phyloP scores from a whole-genome alignment of 23 tunicate genomes.

The Oikopleura dioica region DNA sequence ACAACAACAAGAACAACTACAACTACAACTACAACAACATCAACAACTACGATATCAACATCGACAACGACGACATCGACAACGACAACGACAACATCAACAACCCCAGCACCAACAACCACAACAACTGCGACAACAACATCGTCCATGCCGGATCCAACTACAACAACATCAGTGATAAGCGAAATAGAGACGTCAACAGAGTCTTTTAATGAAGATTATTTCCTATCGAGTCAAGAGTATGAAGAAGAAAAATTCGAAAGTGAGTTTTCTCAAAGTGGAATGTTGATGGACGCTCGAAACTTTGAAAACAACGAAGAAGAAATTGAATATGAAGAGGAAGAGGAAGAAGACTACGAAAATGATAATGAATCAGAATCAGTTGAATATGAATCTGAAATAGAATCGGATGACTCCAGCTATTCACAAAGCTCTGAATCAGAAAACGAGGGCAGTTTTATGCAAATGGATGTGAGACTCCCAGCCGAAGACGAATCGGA shows the following conservation, averaged over 20 bases:
- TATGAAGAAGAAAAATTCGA: constrained; percentile 1
- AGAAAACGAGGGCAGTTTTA: too few species aligned
- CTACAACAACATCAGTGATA: too few species aligned
- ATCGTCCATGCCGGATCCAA: too few species aligned
- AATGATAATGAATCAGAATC: neutral
- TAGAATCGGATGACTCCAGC: neutral
- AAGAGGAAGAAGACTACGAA: neutral
- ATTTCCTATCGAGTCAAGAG: neutral
- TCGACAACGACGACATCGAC: neutral
- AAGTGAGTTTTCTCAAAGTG: too few species aligned
- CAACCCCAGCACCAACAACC: neutral
- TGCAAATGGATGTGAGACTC: too few species aligned
- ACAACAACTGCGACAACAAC: constrained; percentile 9
- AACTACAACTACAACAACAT: constrained; percentile 1
- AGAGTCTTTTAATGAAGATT: too few species aligned
- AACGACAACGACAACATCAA: neutral
- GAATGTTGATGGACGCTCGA: too few species aligned
- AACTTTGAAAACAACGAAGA: neutral
- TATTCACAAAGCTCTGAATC: too few species aligned
- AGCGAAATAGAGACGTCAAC: too few species aligned
- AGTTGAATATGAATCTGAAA: neutral
- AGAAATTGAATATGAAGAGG: neutral
- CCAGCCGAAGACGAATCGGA: too few species aligned
- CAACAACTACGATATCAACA: neutral
- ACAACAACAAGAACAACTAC: neutral